These are phyloP conservation scores for Bombyx mandarina DNA, from an alignment of 1,140 invertebrate genomes.

Conservation along the genomic window DNA sequence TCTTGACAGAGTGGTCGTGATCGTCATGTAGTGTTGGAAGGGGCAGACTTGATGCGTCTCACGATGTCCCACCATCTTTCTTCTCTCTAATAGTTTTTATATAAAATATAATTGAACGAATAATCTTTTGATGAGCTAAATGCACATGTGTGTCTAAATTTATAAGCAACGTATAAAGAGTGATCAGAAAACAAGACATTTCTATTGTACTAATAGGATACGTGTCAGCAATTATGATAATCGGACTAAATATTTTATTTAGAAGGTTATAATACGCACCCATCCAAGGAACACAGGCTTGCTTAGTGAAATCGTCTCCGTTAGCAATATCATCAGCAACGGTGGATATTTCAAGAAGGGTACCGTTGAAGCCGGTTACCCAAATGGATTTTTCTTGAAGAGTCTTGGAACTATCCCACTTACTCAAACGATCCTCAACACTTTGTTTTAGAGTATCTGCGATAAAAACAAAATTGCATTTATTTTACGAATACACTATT, in stretches of 20 bases:
- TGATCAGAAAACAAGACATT: not conserved
- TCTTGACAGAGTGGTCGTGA: too few species aligned
- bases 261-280: slow-evolving; percentile 23
- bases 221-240: too few species aligned
- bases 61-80: not conserved
- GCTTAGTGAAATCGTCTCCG: slow-evolving; percentile 30
- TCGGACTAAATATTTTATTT: not conserved
- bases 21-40: too few species aligned
- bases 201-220: too few species aligned
- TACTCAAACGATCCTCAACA: too few species aligned
- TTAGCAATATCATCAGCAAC: slow-evolving; percentile 17
- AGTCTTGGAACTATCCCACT: not conserved
- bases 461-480: too few species aligned
- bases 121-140: not conserved
- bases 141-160: not conserved
- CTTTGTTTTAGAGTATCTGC: too few species aligned
- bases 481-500: too few species aligned
- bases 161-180: not conserved
- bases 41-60: too few species aligned
- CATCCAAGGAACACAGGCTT: slow-evolving; percentile 51
- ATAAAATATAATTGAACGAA: not conserved
- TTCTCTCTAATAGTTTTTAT: not conserved
- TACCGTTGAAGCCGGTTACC: slow-evolving; percentile 29
- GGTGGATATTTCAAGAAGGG: slow-evolving; percentile 22
- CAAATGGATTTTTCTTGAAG: slow-evolving; percentile 31